Conservation (phyloP, 2,797 vertebrate genomes). For the Alcedo atthis region DNA sequence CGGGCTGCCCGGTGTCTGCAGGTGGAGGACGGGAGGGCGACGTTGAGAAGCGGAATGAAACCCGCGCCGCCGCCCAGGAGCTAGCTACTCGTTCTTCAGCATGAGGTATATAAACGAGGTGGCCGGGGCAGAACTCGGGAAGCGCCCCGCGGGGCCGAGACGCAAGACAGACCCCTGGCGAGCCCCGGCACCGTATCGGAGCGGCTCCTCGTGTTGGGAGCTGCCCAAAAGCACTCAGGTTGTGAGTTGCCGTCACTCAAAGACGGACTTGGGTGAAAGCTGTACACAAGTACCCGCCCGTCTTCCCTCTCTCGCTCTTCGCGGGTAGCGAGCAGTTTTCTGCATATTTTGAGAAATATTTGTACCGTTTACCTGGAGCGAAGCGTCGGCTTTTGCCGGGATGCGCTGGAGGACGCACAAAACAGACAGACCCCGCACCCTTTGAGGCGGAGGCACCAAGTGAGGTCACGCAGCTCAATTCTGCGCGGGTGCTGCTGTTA, state of each 20-base stretch:
- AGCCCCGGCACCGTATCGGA: neutral
- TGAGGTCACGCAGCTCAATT: fast-evolving
- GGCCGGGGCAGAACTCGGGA: too few relatives aligned
- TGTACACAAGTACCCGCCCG: fast-evolving
- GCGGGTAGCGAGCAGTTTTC: neutral
- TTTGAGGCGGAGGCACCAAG: too few relatives aligned
- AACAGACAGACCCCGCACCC: too few relatives aligned
- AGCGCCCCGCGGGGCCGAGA: neutral
- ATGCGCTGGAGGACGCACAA: fast-evolving
- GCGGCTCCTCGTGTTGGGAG: neutral
- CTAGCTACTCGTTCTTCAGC: neutral
- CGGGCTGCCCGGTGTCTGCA: too few relatives aligned
- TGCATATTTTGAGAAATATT: neutral
- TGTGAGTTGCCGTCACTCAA: neutral
- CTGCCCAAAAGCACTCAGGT: fast-evolving
- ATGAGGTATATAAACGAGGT: fast-evolving
- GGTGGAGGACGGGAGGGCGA: too few relatives aligned
- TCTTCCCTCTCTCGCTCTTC: neutral
- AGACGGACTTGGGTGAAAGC: fast-evolving
- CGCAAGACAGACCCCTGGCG: neutral
- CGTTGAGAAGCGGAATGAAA: too few relatives aligned
- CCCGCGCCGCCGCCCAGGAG: neutral
- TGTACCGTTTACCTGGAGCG: fast-evolving
- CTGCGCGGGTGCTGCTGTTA: fast-evolving
- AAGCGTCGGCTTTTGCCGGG: fast-evolving